phyloP scores from a whole-genome alignment of 2,113 vertebrate species.

The Chloropsis hardwickii region DNA sequence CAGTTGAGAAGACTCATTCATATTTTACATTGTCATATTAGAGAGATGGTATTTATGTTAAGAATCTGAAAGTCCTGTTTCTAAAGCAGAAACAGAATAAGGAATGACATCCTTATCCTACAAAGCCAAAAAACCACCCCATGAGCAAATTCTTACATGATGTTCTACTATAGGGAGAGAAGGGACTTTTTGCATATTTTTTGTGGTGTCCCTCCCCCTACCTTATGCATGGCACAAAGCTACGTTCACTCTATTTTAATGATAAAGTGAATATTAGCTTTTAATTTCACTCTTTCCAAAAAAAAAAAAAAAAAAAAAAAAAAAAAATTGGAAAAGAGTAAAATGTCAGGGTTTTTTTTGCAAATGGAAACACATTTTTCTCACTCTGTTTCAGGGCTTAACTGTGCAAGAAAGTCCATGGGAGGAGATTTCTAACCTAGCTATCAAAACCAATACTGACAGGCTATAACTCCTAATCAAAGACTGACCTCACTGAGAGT shows the following conservation, averaged over 20 bases:
- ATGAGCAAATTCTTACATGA: background rate
- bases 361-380: background rate
- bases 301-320: too few relatives aligned
- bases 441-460: constrained; percentile 5
- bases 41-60: background rate
- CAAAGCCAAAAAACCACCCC: rapidly evolving
- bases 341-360: background rate
- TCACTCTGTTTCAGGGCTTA: background rate
- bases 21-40: constrained; percentile 5
- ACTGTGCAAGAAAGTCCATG: background rate
- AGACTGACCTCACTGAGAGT: background rate
- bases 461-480: constrained; percentile 17
- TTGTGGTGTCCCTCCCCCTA: rapidly evolving
- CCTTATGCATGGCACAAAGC: background rate
- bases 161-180: background rate
- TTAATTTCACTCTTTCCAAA: background rate
- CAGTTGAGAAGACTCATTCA: background rate
- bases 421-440: background rate
- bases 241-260: too few relatives aligned
- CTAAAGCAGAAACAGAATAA: background rate
- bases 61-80: background rate
- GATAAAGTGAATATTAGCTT: background rate
- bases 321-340: background rate
- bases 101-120: background rate
- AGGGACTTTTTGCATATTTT: background rate